Evolutionary conservation across 2,888 invertebrate species (phyloP), one percentile per base, ranked within the genome.

Genomic region (Aspidiotus rigidus): DNA sequence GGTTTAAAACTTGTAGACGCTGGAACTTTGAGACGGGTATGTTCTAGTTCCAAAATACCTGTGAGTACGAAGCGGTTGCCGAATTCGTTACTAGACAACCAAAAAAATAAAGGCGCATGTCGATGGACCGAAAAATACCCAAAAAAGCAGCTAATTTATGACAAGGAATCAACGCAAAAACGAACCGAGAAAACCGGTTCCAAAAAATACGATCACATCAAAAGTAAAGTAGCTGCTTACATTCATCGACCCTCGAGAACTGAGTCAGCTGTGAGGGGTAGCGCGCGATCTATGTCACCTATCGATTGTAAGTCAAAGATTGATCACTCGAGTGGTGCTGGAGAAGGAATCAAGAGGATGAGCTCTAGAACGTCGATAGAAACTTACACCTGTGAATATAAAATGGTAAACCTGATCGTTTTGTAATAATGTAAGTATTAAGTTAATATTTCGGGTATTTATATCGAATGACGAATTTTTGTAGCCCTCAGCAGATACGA

Each of bases 381-480:
- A 60, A 67, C 67, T 9, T 67, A 60, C 16, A 60, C 67, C 17
- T 59, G 67, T 41, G 67, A 67, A 49, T 67, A 67, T 67, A 67
- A 67, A 67, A 49, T 59, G 67, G 67, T 67, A 62, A 49, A 49
- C n/a, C 6, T 49, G 10, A 49, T 13, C 49, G 3, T 49, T 2
- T 49, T 49, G 1, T 49, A 49, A 49, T 13, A 44, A 44, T 44
- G n/a, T 44, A n/a, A 3, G 49, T 49, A 49, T 49, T 49, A 1
- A 49, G 2, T 49, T 2, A 49, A 49, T 3, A 6, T 49, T 49
- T 49, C 11, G 2, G 1, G 57, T 3, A 7, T 16, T 57, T n/a
- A 10, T 57, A 57, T n/a, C 57, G 17, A n/a, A n/a, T 57, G 3
- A 17, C 57, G 28, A 17, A 57, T 57, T 16, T 39, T 63, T 63